A percentile compares a stretch with the other conserved stretches of the same genome.
These are phyloP conservation scores for Aurelia coerulea DNA, from an alignment of 30 jellyfish, hydroid and myxozoan genomes.

Conservation along the genomic window DNA sequence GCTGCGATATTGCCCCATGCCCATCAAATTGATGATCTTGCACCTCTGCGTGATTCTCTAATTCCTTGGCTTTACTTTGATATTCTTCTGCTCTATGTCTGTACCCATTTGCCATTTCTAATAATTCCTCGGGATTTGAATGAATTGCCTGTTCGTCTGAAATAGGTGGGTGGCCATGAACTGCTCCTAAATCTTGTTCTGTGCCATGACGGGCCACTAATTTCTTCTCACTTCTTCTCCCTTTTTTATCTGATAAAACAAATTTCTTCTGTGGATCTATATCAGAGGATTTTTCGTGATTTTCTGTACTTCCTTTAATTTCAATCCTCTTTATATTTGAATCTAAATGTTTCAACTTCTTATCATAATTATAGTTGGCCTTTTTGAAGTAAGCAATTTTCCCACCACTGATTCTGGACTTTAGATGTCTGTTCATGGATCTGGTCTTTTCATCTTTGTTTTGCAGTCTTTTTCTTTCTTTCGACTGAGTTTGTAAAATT, in stretches of 20 bases:
- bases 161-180: slow-evolving; percentile 65
- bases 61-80: slow-evolving; percentile 78
- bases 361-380: neutral
- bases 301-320: neutral
- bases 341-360: neutral
- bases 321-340: no score
- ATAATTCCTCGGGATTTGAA: slow-evolving; percentile 58
- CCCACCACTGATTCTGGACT: neutral
- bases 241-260: neutral
- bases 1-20: slow-evolving; percentile 65
- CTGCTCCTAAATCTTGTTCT: slow-evolving; percentile 59
- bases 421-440: neutral
- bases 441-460: neutral
- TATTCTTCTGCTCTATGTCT: slow-evolving; percentile 75
- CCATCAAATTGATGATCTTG: slow-evolving; percentile 63
- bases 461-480: no score
- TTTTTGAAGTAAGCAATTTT: neutral
- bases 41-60: slow-evolving; percentile 74
- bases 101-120: slow-evolving; percentile 68
- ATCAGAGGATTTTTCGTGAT: no score
- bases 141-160: slow-evolving; percentile 67
- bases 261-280: neutral
- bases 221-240: neutral
- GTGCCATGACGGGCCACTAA: slow-evolving; percentile 10
- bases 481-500: no score